Percentiles rank a stretch among this genome's conserved stretches.
Evolutionary conservation across 2,888 invertebrate species (phyloP).

Genomic region (Cephus sareptanus): DNA sequence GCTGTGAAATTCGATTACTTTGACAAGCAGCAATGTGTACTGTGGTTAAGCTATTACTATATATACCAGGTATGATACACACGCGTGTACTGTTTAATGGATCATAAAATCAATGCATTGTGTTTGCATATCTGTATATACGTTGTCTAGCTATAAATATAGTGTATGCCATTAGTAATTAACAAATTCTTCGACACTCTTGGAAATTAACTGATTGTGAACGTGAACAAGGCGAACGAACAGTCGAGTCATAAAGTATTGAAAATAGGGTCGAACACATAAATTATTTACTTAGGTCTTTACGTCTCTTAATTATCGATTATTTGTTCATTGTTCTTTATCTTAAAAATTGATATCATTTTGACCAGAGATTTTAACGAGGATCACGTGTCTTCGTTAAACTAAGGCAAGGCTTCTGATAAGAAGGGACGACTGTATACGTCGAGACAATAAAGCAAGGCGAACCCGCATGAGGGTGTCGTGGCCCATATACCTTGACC

Average conservation of each 20-base stretch:
- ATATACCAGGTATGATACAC: neutral
- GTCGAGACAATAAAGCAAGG: constrained; percentile 47
- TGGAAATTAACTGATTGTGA: neutral
- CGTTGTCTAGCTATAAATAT: neutral
- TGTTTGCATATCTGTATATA: neutral
- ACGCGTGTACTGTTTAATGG: neutral
- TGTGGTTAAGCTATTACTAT: neutral
- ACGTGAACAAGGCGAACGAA: neutral
- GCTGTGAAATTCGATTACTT: neutral
- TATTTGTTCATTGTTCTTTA: neutral
- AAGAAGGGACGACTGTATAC: constrained; percentile 37
- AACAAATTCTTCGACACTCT: neutral
- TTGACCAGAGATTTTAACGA: neutral
- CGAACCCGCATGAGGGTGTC: constrained; percentile 64
- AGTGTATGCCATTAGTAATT: neutral
- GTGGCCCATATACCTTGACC: constrained; percentile 64
- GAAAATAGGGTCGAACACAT: neutral
- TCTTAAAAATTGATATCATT: neutral
- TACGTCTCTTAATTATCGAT: neutral
- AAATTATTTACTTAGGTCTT: neutral
- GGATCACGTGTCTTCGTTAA: neutral
- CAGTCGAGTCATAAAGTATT: neutral
- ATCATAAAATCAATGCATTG: neutral
- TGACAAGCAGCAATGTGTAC: neutral
- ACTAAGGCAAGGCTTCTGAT: constrained; percentile 54